These are phyloP conservation scores for Eumerus sabulonum DNA, from an alignment of 2,888 invertebrate species.

Conservation along the genomic window DNA sequence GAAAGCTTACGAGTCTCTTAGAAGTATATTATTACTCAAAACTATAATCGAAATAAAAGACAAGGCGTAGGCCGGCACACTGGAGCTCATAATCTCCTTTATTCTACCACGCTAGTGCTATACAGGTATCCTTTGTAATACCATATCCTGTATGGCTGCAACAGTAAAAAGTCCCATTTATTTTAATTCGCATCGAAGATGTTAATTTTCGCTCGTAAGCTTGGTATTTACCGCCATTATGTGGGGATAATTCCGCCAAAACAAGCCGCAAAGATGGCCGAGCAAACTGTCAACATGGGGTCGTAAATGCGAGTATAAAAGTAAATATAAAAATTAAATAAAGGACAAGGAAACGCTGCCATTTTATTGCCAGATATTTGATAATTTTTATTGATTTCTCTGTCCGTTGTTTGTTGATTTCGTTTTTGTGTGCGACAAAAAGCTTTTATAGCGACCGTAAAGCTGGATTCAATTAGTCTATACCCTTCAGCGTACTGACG, in stretches of 20 bases:
- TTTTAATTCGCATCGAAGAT: too few species aligned
- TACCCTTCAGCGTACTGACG: conserved; percentile 17
- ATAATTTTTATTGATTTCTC: conserved; percentile 48
- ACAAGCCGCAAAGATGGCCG: conserved; percentile 12
- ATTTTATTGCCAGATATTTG: conserved; percentile 38
- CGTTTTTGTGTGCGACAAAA: too few species aligned
- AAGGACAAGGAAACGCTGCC: conserved; percentile 4
- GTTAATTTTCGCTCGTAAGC: conserved; percentile 12
- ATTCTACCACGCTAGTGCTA: too few species aligned
- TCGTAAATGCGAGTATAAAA: conserved; percentile 43
- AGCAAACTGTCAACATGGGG: conserved; percentile 31
- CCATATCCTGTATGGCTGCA: too few species aligned
- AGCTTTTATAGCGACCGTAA: conserved; percentile 46
- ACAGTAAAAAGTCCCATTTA: too few species aligned
- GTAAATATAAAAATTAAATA: not conserved
- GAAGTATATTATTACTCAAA: too few species aligned
- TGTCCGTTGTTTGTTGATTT: not conserved
- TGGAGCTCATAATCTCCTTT: too few species aligned
- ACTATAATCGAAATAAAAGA: too few species aligned
- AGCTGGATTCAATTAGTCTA: conserved; percentile 43
- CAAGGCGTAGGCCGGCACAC: too few species aligned
- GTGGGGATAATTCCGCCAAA: conserved; percentile 14
- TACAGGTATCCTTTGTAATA: too few species aligned
- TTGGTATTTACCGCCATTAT: conserved; percentile 27
- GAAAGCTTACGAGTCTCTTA: too few species aligned